Evolutionary conservation across 2,888 invertebrate species (phyloP).

Genomic region (Pammene fasciana): DNA sequence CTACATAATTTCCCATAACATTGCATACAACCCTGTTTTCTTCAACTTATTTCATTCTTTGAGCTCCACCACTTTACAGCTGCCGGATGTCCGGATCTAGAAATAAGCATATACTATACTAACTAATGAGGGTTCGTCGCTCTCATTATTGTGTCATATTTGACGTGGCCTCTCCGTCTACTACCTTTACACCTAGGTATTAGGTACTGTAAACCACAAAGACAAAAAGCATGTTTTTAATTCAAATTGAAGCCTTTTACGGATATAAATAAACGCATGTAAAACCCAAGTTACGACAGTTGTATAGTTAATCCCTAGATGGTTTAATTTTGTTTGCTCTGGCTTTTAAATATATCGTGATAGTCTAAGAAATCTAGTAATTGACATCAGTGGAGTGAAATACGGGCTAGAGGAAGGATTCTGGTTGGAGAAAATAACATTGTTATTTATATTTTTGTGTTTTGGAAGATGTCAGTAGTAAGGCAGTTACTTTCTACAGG

Average conservation of each 20-base stretch:
- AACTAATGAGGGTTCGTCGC: no score
- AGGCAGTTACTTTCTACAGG: constrained; percentile 12
- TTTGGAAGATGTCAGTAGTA: constrained; percentile 2
- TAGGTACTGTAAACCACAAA: no score
- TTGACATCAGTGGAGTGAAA: not conserved
- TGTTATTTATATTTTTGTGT: not conserved
- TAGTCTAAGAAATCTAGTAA: not conserved
- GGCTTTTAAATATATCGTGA: constrained; percentile 3
- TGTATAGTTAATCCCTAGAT: constrained; percentile 13
- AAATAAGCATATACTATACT: no score
- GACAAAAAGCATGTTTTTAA: not conserved
- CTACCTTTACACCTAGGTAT: no score
- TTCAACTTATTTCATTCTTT: no score
- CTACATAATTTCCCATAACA: no score
- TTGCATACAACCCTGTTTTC: no score
- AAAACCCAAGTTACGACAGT: constrained; percentile 15
- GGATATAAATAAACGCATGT: not conserved
- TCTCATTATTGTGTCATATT: no score
- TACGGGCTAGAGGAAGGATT: not conserved
- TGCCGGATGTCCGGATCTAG: no score
- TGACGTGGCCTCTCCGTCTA: no score
- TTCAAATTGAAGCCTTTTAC: not conserved
- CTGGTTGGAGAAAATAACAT: not conserved
- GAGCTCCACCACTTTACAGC: no score
- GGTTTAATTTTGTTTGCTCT: constrained; percentile 5